Evolutionary conservation across 2,797 vertebrate genomes (phyloP).

Genomic region (Podargus strigoides): DNA sequence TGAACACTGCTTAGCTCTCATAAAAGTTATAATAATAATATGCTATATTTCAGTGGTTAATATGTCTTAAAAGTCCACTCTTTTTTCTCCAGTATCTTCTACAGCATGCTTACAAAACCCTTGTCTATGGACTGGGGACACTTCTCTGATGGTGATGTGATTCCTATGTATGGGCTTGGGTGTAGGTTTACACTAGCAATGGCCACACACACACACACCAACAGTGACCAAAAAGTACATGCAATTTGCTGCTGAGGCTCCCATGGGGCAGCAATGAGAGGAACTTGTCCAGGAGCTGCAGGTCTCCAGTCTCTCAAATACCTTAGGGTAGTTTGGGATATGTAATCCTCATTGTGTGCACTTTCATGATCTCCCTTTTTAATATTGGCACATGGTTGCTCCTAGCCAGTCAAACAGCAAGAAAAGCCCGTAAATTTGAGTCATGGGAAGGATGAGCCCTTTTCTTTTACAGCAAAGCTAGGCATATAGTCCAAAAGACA

Average conservation of each 20-base stretch:
- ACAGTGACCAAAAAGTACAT: neutral
- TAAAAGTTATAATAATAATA: neutral
- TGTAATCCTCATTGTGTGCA: fast-evolving
- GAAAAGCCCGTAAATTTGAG: neutral
- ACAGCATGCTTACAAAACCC: neutral
- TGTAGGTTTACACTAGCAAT: neutral
- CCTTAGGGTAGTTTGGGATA: neutral
- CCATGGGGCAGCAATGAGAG: neutral
- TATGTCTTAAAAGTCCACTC: neutral
- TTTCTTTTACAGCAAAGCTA: neutral
- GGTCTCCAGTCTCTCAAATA: neutral
- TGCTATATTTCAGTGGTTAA: neutral
- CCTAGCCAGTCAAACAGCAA: neutral
- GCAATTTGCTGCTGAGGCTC: neutral
- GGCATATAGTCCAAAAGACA: neutral
- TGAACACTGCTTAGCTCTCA: neutral
- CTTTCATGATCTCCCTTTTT: neutral
- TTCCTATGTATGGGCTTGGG: neutral
- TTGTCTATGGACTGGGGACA: neutral
- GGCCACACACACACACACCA: neutral
- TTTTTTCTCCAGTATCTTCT: neutral
- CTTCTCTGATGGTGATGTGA: neutral
- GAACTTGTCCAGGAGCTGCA: neutral
- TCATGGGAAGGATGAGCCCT: neutral
- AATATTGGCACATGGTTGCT: neutral